These are phyloP conservation scores for Tenthredo amoena DNA, from an alignment of 2,888 invertebrate species.

Conservation along the genomic window DNA sequence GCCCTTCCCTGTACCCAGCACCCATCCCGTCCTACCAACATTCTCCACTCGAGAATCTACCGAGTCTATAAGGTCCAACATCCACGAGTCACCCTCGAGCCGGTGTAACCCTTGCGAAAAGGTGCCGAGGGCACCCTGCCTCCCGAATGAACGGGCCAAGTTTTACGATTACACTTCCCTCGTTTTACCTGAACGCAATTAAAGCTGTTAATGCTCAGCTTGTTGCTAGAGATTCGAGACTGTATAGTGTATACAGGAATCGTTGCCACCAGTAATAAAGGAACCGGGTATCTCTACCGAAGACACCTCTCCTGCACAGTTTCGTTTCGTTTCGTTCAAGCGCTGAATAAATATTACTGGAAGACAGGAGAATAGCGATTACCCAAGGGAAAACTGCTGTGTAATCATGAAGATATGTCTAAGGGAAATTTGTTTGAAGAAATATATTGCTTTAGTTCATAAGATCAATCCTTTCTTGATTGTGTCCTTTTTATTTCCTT, in stretches of 20 bases:
- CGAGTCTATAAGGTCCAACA: constrained; percentile 37
- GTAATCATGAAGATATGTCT: background rate
- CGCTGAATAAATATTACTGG: background rate
- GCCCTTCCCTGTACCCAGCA: constrained; percentile 52
- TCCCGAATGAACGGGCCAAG: constrained; percentile 58
- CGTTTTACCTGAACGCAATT: constrained; percentile 60
- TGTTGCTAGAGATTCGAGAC: constrained; percentile 35
- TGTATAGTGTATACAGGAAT: background rate
- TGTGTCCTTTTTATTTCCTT: background rate
- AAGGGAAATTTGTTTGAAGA: background rate
- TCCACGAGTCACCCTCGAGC: constrained; percentile 46
- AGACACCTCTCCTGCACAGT: constrained; percentile 2
- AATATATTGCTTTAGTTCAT: background rate
- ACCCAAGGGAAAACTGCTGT: background rate
- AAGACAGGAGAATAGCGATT: background rate
- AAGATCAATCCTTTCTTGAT: constrained; percentile 2
- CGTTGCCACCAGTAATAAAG: background rate
- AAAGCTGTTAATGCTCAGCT: constrained; percentile 63
- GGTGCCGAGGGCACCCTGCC: constrained; percentile 3
- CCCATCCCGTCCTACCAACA: constrained; percentile 11
- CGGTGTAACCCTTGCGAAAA: constrained; percentile 36
- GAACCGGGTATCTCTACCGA: background rate
- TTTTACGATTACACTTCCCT: constrained; percentile 63
- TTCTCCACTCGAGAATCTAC: constrained; percentile 33
- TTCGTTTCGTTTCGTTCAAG: constrained; percentile 11